Evolutionary conservation across 2,888 invertebrate species (phyloP).

Genomic region (Gymnosoma rotundatum): DNA sequence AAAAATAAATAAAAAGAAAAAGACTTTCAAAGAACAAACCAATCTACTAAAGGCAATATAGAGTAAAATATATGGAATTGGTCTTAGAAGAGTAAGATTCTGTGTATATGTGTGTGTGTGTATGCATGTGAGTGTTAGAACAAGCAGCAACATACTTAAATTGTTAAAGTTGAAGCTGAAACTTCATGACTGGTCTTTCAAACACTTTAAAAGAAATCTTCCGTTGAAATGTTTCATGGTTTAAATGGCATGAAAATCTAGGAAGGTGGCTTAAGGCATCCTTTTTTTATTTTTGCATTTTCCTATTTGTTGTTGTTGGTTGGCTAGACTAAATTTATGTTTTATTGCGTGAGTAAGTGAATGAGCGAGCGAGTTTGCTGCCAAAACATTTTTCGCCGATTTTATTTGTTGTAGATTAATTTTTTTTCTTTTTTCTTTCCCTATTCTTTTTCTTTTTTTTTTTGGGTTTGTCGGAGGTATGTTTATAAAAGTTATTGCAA

Average conservation of each 20-base stretch:
- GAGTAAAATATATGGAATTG: not conserved
- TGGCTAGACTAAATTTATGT: constrained; percentile 37
- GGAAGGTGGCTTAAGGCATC: constrained; percentile 60
- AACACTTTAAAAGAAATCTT: constrained; percentile 45
- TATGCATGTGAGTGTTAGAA: not conserved
- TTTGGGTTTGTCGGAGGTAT: constrained; percentile 47
- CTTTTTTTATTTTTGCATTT: constrained; percentile 25
- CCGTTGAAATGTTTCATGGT: constrained; percentile 37
- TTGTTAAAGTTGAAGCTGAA: constrained; percentile 33
- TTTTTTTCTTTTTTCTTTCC: not conserved
- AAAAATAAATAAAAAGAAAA: not conserved
- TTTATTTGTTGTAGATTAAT: constrained; percentile 40
- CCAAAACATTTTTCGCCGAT: constrained; percentile 43
- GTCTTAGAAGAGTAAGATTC: not conserved
- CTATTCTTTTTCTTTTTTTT: constrained; percentile 3
- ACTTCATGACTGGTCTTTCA: constrained; percentile 63
- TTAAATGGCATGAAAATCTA: constrained; percentile 31
- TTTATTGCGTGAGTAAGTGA: constrained; percentile 57
- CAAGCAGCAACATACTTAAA: constrained; percentile 36
- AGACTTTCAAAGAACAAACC: not conserved
- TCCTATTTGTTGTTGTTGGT: not conserved
- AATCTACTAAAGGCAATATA: constrained; percentile 14
- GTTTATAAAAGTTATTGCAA: constrained; percentile 71
- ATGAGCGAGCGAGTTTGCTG: constrained; percentile 40
- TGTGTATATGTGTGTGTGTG: not conserved